Percentiles rank a stretch among this genome's conserved stretches.
phyloP scores from a whole-genome alignment of 2,888 invertebrate species.

The Chalcosyrphus nemorum region DNA sequence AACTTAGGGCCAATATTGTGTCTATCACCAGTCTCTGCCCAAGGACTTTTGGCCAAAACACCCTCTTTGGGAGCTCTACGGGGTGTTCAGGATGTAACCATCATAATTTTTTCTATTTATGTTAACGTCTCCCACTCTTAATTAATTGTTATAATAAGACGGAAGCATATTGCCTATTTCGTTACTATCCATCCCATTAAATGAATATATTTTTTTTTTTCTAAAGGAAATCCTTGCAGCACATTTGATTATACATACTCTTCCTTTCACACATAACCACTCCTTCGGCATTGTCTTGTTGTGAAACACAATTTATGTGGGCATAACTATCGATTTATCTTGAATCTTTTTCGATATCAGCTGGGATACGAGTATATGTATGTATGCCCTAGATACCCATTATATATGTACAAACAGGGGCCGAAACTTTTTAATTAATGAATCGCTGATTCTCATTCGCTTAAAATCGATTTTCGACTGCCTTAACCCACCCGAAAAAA shows the following conservation, averaged over 20 bases:
- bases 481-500: constrained; percentile 5
- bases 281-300: constrained; percentile 17
- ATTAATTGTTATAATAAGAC: constrained; percentile 1
- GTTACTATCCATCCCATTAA: background rate
- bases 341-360: constrained; percentile 20
- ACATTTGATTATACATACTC: background rate
- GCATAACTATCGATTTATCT: constrained; percentile 46
- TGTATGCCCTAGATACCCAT: constrained; percentile 13
- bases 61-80: background rate
- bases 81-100: background rate
- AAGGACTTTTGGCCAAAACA: background rate
- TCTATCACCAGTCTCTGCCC: background rate
- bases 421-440: constrained; percentile 40
- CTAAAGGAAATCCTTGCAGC: constrained; percentile 5
- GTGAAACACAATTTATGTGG: constrained; percentile 30
- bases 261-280: constrained; percentile 11
- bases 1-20: background rate
- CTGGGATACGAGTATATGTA: background rate
- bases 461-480: background rate
- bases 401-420: background rate
- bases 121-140: background rate
- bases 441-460: constrained; percentile 11
- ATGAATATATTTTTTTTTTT: background rate
- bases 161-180: background rate
- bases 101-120: background rate